Evolutionary conservation across 2,113 vertebrate genomes (phyloP).

Genomic region (Hypanus sabinus): DNA sequence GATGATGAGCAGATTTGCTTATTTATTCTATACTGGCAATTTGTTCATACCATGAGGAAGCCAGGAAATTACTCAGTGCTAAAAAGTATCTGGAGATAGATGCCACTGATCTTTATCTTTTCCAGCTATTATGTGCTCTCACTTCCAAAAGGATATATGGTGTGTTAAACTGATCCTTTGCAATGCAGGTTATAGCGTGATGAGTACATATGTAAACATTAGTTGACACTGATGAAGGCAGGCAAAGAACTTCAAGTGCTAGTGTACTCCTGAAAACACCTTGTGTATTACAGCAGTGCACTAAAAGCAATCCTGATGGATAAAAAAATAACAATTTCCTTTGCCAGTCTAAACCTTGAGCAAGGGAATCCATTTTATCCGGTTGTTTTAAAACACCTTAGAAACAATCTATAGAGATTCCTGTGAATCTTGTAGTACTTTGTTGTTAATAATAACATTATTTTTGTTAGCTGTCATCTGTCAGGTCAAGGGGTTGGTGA

Average conservation of each 20-base stretch:
- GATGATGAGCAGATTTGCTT: neutral
- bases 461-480: conserved; percentile 68
- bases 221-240: conserved; percentile 64
- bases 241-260: conserved; percentile 68
- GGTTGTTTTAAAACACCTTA: conserved; percentile 65
- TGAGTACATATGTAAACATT: conserved; percentile 30
- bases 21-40: neutral
- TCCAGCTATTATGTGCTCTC: neutral
- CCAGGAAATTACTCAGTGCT: conserved; percentile 27
- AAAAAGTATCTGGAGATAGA: conserved; percentile 20
- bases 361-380: conserved; percentile 58
- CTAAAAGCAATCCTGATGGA: conserved; percentile 72
- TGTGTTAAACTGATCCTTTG: neutral
- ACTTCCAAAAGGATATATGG: conserved; percentile 19
- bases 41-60: neutral
- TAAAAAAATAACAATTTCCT: conserved; percentile 66
- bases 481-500: conserved; percentile 73
- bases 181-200: conserved; percentile 10
- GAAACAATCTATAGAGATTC: conserved; percentile 61
- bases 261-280: conserved; percentile 58
- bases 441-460: conserved; percentile 74
- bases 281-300: conserved; percentile 60
- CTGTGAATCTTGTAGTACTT: conserved; percentile 54
- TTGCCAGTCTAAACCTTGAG: conserved; percentile 61
- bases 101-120: conserved; percentile 23